A percentile compares a stretch with the other conserved stretches of the same genome.
Conservation (phyloP, 2,888 invertebrate genomes). For the Belgica antarctica region DNA sequence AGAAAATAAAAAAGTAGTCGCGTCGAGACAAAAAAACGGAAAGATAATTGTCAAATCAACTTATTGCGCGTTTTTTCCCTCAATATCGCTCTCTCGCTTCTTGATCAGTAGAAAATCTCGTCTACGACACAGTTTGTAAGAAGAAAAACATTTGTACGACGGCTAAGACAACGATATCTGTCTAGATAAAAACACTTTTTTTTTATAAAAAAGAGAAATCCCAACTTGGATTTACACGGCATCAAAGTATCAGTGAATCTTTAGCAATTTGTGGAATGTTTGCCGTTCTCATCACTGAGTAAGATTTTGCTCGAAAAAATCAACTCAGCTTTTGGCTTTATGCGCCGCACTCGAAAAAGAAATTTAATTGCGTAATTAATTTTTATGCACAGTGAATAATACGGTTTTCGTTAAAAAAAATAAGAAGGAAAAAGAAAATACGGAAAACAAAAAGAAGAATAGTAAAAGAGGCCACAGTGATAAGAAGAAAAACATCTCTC, state of each 20-base stretch:
- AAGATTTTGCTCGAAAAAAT: not conserved
- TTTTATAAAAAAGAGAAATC: constrained; percentile 3
- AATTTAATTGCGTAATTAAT: constrained; percentile 36
- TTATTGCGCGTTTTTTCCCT: constrained; percentile 37
- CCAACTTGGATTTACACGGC: not conserved
- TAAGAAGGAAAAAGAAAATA: not conserved
- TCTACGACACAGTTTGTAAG: not conserved
- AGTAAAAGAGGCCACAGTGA: constrained; percentile 30
- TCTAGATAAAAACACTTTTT: too few species aligned
- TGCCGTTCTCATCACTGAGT: too few species aligned
- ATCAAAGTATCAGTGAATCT: not conserved
- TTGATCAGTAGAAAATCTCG: not conserved
- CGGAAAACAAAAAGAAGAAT: constrained; percentile 8
- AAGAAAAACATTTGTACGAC: not conserved
- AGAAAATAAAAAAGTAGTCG: not conserved
- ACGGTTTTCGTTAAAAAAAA: not conserved
- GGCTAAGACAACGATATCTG: not conserved
- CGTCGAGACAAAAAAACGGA: not conserved
- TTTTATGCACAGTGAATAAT: not conserved
- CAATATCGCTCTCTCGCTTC: not conserved
- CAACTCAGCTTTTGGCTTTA: too few species aligned
- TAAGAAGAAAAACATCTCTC: constrained; percentile 11
- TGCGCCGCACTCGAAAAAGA: constrained; percentile 12
- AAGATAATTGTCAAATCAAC: not conserved
- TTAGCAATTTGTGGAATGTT: constrained; percentile 13